Percentiles rank a stretch among this genome's conserved stretches.
Evolutionary conservation across 2,113 vertebrate genomes (phyloP).

Genomic region (Rhineura floridana): DNA sequence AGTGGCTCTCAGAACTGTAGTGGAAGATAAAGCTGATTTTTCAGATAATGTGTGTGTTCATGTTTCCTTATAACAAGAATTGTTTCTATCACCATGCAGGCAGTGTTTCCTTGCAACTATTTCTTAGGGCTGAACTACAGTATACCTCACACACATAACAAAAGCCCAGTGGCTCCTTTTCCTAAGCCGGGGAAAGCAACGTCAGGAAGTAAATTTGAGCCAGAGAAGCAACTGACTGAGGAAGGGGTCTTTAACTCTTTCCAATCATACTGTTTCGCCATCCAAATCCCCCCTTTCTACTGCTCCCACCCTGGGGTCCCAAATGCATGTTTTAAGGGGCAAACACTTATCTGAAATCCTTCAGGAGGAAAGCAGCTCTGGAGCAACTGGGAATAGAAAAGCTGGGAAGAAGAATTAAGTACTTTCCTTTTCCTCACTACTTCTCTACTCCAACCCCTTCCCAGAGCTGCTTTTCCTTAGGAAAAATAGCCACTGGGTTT

Average conservation of each 20-base stretch:
- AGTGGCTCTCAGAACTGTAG: conserved; percentile 45
- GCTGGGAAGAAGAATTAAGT: too few species aligned
- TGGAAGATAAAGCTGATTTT: conserved; percentile 40
- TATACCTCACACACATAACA: background rate
- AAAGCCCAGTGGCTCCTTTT: background rate
- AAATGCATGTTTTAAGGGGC: background rate
- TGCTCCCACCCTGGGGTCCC: background rate
- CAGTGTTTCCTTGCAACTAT: conserved; percentile 22
- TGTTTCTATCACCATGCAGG: conserved; percentile 20
- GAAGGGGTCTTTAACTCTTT: background rate
- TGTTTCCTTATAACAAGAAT: conserved; percentile 43
- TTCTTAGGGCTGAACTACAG: background rate
- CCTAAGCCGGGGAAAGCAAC: background rate
- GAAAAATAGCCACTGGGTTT: too few species aligned
- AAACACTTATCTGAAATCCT: background rate
- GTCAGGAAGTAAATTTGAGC: background rate
- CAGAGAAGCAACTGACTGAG: background rate
- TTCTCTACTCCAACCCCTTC: too few species aligned
- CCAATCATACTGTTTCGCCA: background rate
- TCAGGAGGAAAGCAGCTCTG: background rate
- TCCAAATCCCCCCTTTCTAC: background rate
- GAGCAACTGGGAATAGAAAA: too few species aligned
- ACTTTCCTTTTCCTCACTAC: too few species aligned
- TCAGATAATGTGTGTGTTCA: conserved; percentile 33
- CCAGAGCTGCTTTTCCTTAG: too few species aligned